Percentiles rank a stretch among this genome's conserved stretches.
phyloP scores from a whole-genome alignment of 2,113 vertebrate species.

The Sinocyclocheilus maitianheensis region DNA sequence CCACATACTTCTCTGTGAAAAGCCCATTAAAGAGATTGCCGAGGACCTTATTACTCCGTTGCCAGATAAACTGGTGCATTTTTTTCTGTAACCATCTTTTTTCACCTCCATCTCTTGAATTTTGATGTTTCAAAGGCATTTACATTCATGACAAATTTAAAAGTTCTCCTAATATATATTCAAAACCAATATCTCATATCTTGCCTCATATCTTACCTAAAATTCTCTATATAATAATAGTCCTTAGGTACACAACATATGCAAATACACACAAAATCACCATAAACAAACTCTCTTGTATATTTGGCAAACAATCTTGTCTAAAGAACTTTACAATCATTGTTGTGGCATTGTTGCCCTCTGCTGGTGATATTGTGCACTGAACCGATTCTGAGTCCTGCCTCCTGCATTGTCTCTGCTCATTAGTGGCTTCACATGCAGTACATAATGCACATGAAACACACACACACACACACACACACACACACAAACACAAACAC shows the following conservation, averaged over 20 bases:
- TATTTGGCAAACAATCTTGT: background rate
- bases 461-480: background rate
- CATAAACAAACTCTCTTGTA: background rate
- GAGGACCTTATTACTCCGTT: background rate
- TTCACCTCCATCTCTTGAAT: background rate
- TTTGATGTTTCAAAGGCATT: background rate
- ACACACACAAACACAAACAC: background rate
- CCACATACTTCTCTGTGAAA: constrained; percentile 10
- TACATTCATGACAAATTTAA: background rate
- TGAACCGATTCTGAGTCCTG: constrained; percentile 23
- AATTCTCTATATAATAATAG: background rate
- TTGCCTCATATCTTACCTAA: background rate
- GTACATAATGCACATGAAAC: background rate
- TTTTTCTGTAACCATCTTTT: background rate
- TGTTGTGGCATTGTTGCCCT: constrained; percentile 69
- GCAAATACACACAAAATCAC: background rate
- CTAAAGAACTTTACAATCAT: constrained; percentile 32
- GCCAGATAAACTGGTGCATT: background rate
- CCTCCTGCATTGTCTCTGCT: background rate
- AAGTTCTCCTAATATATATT: background rate
- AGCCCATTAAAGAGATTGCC: background rate
- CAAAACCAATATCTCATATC: background rate
- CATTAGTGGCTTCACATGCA: constrained; percentile 9
- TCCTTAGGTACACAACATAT: background rate
- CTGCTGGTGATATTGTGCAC: constrained; percentile 65